Conservation (phyloP, 1,140 invertebrate species). For the Drosophila albomicans region DNA sequence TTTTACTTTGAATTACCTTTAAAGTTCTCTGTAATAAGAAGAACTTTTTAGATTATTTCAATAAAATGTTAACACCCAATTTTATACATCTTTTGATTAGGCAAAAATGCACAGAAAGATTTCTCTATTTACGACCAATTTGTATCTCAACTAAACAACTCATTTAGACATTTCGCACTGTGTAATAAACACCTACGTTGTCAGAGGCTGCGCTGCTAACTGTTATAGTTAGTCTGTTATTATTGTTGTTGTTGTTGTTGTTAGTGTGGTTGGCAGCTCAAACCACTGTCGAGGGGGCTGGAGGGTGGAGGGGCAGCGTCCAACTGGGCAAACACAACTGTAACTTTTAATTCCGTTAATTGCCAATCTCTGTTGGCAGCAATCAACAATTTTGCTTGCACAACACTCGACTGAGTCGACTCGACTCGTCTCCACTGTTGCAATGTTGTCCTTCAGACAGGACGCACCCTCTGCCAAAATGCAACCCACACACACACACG, state of each 20-base stretch:
- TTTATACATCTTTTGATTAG: too few species aligned
- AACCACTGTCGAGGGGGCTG: slow-evolving; percentile 6
- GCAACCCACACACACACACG: slow-evolving; percentile 1
- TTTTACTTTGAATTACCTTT: too few species aligned
- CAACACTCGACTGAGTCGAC: slow-evolving; percentile 76
- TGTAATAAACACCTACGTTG: slow-evolving; percentile 62
- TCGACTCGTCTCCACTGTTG: slow-evolving; percentile 80
- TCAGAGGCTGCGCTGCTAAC: slow-evolving; percentile 36
- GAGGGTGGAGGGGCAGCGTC: background rate
- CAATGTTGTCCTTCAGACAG: slow-evolving; percentile 75
- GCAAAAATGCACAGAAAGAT: too few species aligned
- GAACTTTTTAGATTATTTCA: too few species aligned
- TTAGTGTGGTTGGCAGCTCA: slow-evolving; percentile 44
- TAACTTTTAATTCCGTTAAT: slow-evolving; percentile 85
- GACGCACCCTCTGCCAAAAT: slow-evolving; percentile 28
- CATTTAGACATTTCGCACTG: slow-evolving; percentile 19
- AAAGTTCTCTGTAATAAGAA: too few species aligned
- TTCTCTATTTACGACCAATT: background rate
- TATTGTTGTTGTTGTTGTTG: slow-evolving; percentile 51
- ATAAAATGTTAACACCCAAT: too few species aligned
- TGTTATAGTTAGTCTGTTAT: slow-evolving; percentile 46
- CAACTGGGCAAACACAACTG: slow-evolving; percentile 76
- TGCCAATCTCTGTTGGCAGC: slow-evolving; percentile 84
- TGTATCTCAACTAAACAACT: background rate
- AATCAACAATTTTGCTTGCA: slow-evolving; percentile 85